Evolutionary conservation across 2,797 vertebrate species (phyloP).

Genomic region (Phrynocephalus forsythii): DNA sequence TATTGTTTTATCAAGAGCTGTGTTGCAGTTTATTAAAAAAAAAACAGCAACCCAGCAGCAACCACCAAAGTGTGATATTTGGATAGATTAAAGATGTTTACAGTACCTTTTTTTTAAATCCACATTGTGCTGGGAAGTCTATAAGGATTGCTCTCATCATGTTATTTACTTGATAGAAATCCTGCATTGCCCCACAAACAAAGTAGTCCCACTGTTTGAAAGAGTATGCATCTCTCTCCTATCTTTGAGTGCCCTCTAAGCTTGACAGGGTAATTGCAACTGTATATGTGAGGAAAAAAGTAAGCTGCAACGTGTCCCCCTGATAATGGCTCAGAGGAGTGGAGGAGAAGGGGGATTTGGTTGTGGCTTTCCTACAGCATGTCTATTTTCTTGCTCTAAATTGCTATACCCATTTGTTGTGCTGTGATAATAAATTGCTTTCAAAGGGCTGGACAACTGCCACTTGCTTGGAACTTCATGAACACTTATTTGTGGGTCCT

Average conservation of each 20-base stretch:
- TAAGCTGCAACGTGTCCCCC: not conserved
- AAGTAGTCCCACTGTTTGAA: no score
- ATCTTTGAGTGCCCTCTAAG: no score
- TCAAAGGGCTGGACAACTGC: not conserved
- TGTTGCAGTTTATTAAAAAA: slow-evolving; percentile 31
- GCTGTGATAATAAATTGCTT: not conserved
- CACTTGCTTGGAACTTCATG: not conserved
- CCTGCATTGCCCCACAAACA: no score
- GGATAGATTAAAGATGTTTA: not conserved
- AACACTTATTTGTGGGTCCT: not conserved
- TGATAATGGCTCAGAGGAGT: not conserved
- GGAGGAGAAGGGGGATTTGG: no score
- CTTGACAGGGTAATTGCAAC: not conserved
- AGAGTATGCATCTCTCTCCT: no score
- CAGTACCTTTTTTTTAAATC: not conserved
- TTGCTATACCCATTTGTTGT: not conserved
- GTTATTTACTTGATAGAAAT: no score
- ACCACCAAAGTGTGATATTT: not conserved
- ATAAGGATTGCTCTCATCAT: no score
- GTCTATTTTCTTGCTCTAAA: not conserved
- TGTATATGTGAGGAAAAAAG: not conserved
- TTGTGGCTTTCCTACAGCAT: not conserved
- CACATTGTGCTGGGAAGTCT: not conserved
- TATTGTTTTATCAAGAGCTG: slow-evolving; percentile 17
- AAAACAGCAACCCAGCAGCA: not conserved